Conservation (phyloP, 2,888 invertebrate genomes). For the Drosophila neotestacea region DNA sequence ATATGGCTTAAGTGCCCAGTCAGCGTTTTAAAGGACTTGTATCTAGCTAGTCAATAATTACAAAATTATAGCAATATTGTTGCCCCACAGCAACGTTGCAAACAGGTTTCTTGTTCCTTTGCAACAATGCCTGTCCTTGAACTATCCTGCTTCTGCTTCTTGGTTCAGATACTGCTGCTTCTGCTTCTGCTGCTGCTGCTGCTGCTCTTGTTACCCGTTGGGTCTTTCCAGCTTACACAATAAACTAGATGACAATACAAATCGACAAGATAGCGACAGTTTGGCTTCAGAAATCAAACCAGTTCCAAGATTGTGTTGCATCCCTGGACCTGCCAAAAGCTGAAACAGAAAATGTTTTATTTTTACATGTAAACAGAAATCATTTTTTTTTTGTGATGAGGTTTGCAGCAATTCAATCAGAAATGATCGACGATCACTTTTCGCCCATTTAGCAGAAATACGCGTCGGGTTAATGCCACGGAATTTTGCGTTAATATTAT, state of each 20-base stretch:
- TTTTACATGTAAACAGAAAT: constrained; percentile 25
- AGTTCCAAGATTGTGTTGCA: constrained; percentile 28
- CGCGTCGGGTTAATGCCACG: constrained; percentile 57
- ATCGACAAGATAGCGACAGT: constrained; percentile 18
- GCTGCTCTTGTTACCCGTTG: constrained; percentile 18
- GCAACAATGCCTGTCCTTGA: constrained; percentile 54
- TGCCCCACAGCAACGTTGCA: neutral
- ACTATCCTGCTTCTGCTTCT: constrained; percentile 41
- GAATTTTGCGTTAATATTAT: constrained; percentile 19
- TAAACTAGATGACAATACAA: constrained; percentile 59
- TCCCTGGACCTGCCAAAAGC: constrained; percentile 15
- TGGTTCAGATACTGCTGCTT: neutral
- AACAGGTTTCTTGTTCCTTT: constrained; percentile 41
- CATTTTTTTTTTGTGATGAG: constrained; percentile 35
- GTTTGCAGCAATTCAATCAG: constrained; percentile 20
- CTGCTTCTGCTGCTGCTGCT: neutral
- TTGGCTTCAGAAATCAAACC: constrained; percentile 45
- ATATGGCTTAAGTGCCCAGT: constrained; percentile 13
- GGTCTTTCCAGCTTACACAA: constrained; percentile 37
- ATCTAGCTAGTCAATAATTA: constrained; percentile 43
- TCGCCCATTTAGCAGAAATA: constrained; percentile 42
- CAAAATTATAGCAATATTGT: constrained; percentile 14
- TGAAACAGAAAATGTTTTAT: constrained; percentile 1
- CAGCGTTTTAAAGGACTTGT: constrained; percentile 31
- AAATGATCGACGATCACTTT: constrained; percentile 14